Evolutionary conservation across 1,140 invertebrate species (phyloP), one percentile per base, ranked within the genome.

Genomic region (Pachyrhynchus sulphureomaculatus): DNA sequence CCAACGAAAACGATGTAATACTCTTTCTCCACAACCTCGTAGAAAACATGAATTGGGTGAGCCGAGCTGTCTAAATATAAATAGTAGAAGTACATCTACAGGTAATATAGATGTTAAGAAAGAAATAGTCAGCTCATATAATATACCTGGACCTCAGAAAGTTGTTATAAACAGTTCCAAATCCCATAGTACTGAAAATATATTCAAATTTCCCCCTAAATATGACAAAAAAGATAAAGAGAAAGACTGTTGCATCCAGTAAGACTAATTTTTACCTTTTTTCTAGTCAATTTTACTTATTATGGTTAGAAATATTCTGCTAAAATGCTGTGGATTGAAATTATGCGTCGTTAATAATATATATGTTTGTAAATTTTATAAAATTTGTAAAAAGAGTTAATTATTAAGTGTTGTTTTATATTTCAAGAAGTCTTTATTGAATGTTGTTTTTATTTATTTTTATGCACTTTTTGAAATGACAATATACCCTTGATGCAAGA

Each of bases 201-300:
- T 47, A 12, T 13, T 41, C 4, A 62, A 56, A 51, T 62, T 62
- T 24, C 60, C 60, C 12, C 32, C 60, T 5, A 62, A 59, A 44
- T 60, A 56, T 37, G 13, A 57, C 33, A 45, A 34, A 9, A 69
- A 69, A 53, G 57, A 64, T 24, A 64, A 65, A 45, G 70, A 72
- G 42, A 70, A 70, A 64, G 68, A 72, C 62, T 72, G 70, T 49
- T 64, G 59, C 34, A 64, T 72, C 34, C 70, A 72, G 60, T 72
- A 68, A 65, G 33, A 54, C 39, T 36, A n/a, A 9, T 36, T 29
- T 56, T 26, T 47, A 18, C 45, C n/a, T 26, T 44, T 61, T 57
- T 64, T 67, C 53, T 64, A 67, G 48, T 61, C 55, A 54, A 65
- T 68, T 62, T 58, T 52, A 49, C 21, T 17, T 36, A 26, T 32